phyloP scores from a whole-genome alignment of 2,113 vertebrate genomes.

The Gymnocephalus cernua region DNA sequence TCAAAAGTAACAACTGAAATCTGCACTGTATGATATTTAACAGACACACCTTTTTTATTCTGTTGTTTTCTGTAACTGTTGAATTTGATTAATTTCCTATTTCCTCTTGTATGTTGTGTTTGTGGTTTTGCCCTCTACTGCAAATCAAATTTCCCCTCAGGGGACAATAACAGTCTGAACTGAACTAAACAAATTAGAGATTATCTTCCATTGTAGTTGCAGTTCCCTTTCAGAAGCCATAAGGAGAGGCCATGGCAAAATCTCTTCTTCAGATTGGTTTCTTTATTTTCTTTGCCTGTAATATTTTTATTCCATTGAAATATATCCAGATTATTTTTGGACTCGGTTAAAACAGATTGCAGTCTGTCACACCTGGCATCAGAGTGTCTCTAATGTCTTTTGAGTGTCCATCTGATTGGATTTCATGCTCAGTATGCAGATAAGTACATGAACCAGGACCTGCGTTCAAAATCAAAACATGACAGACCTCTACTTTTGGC shows the following conservation, averaged over 20 bases:
- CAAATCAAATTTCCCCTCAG: no score
- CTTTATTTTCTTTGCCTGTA: background rate
- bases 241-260: background rate
- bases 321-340: constrained; percentile 4
- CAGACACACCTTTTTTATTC: no score
- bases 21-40: no score
- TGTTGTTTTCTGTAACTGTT: no score
- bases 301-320: background rate
- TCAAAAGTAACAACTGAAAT: no score
- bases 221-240: background rate
- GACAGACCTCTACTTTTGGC: constrained; percentile 1
- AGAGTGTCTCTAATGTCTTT: constrained; percentile 14
- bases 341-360: constrained; percentile 3
- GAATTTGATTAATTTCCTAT: no score
- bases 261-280: background rate
- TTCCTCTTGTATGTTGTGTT: no score
- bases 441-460: background rate
- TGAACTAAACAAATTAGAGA: background rate
- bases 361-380: constrained; percentile 12
- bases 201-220: background rate
- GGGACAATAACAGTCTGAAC: no score
- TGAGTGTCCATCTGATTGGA: constrained; percentile 2
- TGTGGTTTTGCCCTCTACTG: no score
- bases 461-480: constrained; percentile 5
- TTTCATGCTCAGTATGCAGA: constrained; percentile 18